Percentiles rank a stretch among this genome's conserved stretches.
phyloP scores from a whole-genome alignment of 2,113 vertebrate genomes.

The Panthera leo region DNA sequence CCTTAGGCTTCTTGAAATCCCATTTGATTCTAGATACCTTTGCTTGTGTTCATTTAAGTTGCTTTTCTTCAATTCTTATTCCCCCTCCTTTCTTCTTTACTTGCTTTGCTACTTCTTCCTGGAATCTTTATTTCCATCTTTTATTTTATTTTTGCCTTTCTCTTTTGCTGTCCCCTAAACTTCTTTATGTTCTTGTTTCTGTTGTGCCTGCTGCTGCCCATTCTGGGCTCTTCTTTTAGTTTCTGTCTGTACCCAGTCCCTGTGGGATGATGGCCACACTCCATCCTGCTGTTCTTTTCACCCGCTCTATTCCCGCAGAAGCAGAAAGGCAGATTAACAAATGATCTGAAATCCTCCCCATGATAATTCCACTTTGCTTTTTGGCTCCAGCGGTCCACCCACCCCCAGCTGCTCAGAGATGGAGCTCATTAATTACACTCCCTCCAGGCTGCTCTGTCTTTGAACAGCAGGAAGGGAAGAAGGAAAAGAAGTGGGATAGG shows the following conservation, averaged over 20 bases:
- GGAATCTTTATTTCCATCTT: neutral
- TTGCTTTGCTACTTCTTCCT: neutral
- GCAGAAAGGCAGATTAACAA: neutral
- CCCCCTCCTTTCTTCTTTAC: neutral
- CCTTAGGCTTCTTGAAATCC: neutral
- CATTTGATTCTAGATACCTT: neutral
- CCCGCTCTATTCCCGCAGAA: neutral
- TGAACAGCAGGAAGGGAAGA: neutral
- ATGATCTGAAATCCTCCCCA: neutral
- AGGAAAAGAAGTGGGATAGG: neutral
- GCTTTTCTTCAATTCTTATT: neutral
- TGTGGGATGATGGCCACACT: neutral
- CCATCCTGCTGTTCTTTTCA: neutral
- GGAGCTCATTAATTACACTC: neutral
- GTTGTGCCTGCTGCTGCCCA: neutral
- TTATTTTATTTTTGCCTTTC: neutral
- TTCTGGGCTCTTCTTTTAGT: neutral
- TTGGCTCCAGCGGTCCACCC: neutral
- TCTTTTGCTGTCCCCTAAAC: neutral
- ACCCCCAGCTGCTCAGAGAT: neutral
- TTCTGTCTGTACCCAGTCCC: neutral
- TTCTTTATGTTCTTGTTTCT: neutral
- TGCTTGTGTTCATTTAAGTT: neutral
- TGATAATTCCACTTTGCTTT: conserved; percentile 28
- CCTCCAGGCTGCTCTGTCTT: neutral